Evolutionary conservation across 1,140 invertebrate genomes (phyloP).

Genomic region (Maconellicoccus hirsutus): DNA sequence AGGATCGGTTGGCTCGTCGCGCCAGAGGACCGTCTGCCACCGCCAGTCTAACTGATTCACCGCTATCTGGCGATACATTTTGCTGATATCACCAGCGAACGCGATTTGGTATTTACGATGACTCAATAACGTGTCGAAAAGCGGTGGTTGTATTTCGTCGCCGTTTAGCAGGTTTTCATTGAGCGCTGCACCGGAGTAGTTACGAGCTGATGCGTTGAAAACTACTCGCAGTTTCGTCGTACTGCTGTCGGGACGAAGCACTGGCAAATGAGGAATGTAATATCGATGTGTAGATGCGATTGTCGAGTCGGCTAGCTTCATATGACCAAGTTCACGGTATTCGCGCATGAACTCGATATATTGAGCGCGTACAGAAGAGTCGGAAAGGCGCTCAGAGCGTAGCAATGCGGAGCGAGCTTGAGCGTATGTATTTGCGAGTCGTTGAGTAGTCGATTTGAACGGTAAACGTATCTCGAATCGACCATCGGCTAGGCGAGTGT

Average conservation of each 20-base stretch:
- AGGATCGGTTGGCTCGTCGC: not conserved
- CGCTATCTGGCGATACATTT: not conserved
- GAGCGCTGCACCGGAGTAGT: slow-evolving; percentile 28
- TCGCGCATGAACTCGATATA: slow-evolving; percentile 32
- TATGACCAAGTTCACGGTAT: slow-evolving; percentile 33
- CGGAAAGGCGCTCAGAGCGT: slow-evolving; percentile 30
- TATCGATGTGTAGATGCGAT: slow-evolving; percentile 20
- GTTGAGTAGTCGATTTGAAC: slow-evolving; percentile 27
- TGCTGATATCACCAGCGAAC: not conserved
- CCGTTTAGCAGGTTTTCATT: slow-evolving; percentile 32
- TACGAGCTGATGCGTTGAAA: slow-evolving; percentile 33
- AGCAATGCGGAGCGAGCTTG: slow-evolving; percentile 26
- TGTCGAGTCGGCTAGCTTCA: slow-evolving; percentile 27
- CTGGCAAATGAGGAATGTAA: slow-evolving; percentile 26
- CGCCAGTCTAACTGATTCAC: not conserved
- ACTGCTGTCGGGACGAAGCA: slow-evolving; percentile 14
- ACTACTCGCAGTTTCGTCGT: slow-evolving; percentile 33
- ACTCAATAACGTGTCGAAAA: too few species aligned
- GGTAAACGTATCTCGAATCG: slow-evolving; percentile 32
- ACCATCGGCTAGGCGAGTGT: not conserved
- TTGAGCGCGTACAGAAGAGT: slow-evolving; percentile 30
- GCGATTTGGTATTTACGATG: not conserved
- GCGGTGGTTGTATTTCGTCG: not conserved
- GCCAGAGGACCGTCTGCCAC: slow-evolving; percentile 3
- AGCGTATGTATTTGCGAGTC: slow-evolving; percentile 26